Evolutionary conservation across 2,888 invertebrate species (phyloP).

Genomic region (Pristionchus entomophagus): DNA sequence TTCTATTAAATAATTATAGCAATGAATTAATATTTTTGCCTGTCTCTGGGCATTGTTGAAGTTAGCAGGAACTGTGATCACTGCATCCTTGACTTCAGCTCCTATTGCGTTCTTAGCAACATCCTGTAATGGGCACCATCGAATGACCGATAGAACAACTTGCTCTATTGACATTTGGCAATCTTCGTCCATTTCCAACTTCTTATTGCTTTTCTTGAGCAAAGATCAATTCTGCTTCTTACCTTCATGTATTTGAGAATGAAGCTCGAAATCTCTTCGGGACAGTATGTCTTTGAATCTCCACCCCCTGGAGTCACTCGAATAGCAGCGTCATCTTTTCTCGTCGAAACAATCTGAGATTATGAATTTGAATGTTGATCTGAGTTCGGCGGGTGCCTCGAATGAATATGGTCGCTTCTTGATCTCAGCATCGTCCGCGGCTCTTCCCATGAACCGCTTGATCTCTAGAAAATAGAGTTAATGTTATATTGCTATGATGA

Average conservation of each 20-base stretch:
- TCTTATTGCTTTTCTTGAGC: no score
- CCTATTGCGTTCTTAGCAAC: no score
- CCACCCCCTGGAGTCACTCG: not conserved
- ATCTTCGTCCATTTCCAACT: no score
- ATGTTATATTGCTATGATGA: no score
- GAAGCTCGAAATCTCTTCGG: not conserved
- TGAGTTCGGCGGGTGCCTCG: not conserved
- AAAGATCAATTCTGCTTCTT: not conserved
- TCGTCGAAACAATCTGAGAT: no score
- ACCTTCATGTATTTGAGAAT: slow-evolving; percentile 27
- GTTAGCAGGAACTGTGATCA: slow-evolving; percentile 38
- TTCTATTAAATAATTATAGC: no score
- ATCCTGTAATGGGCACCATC: no score
- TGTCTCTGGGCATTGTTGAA: slow-evolving; percentile 19
- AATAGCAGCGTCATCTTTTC: no score
- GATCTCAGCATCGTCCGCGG: not conserved
- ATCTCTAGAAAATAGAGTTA: not conserved
- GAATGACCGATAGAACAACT: not conserved
- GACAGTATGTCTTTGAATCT: not conserved
- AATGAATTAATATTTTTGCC: not conserved
- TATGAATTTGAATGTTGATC: no score
- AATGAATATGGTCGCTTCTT: not conserved
- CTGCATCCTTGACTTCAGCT: not conserved
- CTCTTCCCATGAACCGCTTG: not conserved
- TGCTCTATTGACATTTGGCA: not conserved